A percentile compares a stretch with the other conserved stretches of the same genome.
phyloP scores from a whole-genome alignment of 2,113 vertebrate genomes.

The Prolemur simus region DNA sequence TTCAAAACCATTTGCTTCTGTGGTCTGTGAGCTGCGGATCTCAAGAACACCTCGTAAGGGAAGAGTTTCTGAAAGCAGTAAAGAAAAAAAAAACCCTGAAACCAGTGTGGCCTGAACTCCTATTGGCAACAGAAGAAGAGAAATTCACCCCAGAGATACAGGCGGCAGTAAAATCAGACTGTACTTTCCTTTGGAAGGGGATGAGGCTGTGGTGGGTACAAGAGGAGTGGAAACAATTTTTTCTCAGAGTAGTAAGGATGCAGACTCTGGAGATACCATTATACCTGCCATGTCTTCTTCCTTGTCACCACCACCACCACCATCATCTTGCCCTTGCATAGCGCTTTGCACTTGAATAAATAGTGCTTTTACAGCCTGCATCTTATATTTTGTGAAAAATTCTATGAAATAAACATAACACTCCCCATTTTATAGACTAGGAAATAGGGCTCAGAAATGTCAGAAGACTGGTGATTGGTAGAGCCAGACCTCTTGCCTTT shows the following conservation, averaged over 20 bases:
- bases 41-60: neutral
- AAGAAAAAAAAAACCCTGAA: neutral
- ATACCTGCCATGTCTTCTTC: neutral
- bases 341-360: neutral
- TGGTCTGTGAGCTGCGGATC: neutral
- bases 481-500: neutral
- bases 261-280: no score
- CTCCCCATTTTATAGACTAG: neutral
- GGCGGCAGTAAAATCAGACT: fast-evolving
- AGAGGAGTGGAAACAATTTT: neutral
- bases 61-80: neutral
- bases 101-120: neutral
- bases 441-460: neutral
- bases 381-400: neutral
- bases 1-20: neutral
- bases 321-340: neutral
- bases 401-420: neutral
- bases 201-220: neutral
- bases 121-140: neutral
- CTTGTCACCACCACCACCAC: no score
- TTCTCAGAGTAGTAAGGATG: neutral
- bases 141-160: neutral
- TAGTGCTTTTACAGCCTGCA: neutral
- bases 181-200: neutral
- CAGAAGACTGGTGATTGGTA: neutral